A percentile compares a stretch with the other conserved stretches of the same genome.
Evolutionary conservation across 2,797 vertebrate species (phyloP).

Genomic region (Macrochelys suwanniensis): DNA sequence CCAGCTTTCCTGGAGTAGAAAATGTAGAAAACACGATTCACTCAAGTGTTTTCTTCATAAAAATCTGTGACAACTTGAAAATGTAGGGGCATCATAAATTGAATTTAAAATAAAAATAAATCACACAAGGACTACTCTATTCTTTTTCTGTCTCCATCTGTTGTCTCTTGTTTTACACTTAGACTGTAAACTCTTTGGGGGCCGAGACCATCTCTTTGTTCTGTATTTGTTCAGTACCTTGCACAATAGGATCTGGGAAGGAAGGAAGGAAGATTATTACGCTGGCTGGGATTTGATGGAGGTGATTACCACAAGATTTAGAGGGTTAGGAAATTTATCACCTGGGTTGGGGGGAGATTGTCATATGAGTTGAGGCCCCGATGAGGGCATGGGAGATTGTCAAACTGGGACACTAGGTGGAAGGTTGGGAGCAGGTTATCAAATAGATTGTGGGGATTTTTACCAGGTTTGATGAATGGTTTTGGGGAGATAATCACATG

Average conservation of each 20-base stretch:
- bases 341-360: fast-evolving
- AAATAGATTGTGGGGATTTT: neutral
- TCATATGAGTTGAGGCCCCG: fast-evolving
- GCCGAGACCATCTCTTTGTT: neutral
- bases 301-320: neutral
- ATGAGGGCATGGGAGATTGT: neutral
- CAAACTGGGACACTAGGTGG: neutral
- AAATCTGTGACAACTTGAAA: conserved; percentile 12
- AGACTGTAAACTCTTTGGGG: neutral
- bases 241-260: neutral
- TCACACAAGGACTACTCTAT: neutral
- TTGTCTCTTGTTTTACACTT: neutral
- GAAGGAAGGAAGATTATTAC: neutral
- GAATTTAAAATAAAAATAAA: conserved; percentile 43
- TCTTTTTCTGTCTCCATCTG: neutral
- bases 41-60: neutral
- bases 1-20: neutral
- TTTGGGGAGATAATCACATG: neutral
- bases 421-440: neutral
- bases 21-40: neutral
- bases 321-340: neutral
- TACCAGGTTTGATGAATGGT: neutral
- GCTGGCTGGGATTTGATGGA: neutral
- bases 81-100: neutral
- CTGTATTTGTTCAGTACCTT: neutral